phyloP scores from a whole-genome alignment of 1,140 invertebrate species.

The Frieseomelitta varia region DNA sequence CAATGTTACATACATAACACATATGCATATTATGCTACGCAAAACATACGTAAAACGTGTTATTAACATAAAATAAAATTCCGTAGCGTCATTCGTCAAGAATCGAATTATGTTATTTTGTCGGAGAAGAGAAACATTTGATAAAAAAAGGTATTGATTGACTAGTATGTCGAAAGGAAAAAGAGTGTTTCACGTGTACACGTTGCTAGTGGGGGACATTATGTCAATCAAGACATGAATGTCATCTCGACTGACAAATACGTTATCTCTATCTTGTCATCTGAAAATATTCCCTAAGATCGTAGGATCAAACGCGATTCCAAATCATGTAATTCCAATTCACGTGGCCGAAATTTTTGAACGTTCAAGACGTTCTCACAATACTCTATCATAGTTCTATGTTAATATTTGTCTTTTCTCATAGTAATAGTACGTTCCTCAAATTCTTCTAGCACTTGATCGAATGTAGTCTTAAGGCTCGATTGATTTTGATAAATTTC shows the following conservation, averaged over 20 bases:
- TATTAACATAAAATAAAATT: slow-evolving; percentile 6
- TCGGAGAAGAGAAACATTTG: not conserved
- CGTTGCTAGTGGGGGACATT: not conserved
- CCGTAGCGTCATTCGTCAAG: not conserved
- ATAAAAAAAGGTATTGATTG: too few relatives aligned
- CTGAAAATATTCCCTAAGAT: slow-evolving; percentile 8
- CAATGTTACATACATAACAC: not conserved
- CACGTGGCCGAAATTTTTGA: not conserved
- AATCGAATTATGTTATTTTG: not conserved
- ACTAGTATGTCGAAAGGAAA: not conserved
- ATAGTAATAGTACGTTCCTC: not conserved
- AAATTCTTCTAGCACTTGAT: not conserved
- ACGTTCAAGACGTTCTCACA: not conserved
- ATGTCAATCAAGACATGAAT: slow-evolving; percentile 10
- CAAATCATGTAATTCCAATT: not conserved
- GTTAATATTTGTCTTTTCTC: not conserved
- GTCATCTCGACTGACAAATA: not conserved
- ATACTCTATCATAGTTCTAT: not conserved
- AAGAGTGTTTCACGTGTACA: slow-evolving; percentile 15
- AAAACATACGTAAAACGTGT: not conserved
- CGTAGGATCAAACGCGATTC: not conserved
- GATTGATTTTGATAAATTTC: not conserved
- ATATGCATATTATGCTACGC: not conserved
- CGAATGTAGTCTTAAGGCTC: not conserved
- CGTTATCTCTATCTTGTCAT: slow-evolving; percentile 29